Evolutionary conservation across 2,888 invertebrate genomes (phyloP).

Genomic region (Megamerina dolium): DNA sequence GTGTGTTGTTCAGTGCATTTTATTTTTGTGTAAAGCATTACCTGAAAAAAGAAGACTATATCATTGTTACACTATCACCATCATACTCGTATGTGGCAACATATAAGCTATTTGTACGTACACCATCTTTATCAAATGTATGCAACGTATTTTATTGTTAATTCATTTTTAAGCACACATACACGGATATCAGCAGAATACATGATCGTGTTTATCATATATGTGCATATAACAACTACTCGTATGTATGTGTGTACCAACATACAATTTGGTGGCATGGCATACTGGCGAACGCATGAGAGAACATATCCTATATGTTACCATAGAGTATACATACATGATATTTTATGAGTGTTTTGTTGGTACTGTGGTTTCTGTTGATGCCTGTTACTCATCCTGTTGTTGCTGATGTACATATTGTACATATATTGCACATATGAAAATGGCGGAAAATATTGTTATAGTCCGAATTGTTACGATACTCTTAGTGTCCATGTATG

Average conservation of each 20-base stretch:
- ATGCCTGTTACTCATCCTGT: constrained; percentile 8
- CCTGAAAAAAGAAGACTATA: not conserved
- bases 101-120: no score
- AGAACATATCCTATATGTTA: no score
- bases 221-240: no score
- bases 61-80: not conserved
- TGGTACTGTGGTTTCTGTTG: not conserved
- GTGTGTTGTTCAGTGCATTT: constrained; percentile 1
- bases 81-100: no score
- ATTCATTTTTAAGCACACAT: constrained; percentile 20
- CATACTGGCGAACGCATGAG: no score
- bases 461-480: not conserved
- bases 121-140: no score
- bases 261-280: no score
- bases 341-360: constrained; percentile 1
- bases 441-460: constrained; percentile 15
- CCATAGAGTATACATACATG: not conserved
- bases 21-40: not conserved
- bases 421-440: constrained; percentile 10
- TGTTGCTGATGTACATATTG: not conserved
- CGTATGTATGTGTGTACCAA: no score
- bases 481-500: not conserved
- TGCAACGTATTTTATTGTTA: constrained; percentile 20
- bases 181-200: constrained; percentile 3
- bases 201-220: no score